A percentile compares a stretch with the other conserved stretches of the same genome.
Evolutionary conservation across 1,140 invertebrate genomes (phyloP).

Genomic region (Drosophila leontia): DNA sequence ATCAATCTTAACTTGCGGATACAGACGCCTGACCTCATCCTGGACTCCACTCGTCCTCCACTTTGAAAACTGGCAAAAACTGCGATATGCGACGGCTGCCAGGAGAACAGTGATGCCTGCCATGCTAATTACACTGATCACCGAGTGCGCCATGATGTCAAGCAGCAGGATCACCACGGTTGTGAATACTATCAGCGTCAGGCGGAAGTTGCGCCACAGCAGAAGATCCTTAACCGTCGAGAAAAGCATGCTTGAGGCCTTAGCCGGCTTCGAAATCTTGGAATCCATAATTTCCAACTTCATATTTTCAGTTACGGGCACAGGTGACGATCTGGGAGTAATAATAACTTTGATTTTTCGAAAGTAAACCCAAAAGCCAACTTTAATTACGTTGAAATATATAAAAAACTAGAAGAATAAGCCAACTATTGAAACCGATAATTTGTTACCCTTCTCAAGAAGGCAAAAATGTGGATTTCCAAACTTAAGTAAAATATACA

Average conservation of each 20-base stretch:
- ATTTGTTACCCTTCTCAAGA: too few relatives aligned
- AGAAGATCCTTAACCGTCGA: slow-evolving; percentile 34
- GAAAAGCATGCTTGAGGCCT: slow-evolving; percentile 1
- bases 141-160: slow-evolving; percentile 53
- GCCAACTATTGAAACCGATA: not conserved
- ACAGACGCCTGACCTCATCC: slow-evolving; percentile 19
- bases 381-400: not conserved
- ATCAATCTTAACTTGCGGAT: slow-evolving; percentile 26
- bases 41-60: slow-evolving; percentile 20
- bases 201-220: slow-evolving; percentile 54
- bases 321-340: not conserved
- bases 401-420: not conserved
- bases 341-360: not conserved
- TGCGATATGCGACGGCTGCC: slow-evolving; percentile 36
- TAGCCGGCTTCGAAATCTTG: not conserved
- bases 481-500: too few relatives aligned
- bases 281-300: slow-evolving; percentile 1
- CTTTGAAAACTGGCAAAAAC: slow-evolving; percentile 10
- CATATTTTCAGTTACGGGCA: not conserved
- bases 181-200: slow-evolving; percentile 40
- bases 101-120: slow-evolving; percentile 42
- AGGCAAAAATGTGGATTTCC: too few relatives aligned
- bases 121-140: slow-evolving; percentile 66
- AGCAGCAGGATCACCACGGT: slow-evolving; percentile 40
- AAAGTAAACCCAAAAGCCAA: not conserved